Conservation (phyloP, 2,888 invertebrate genomes). For the Drosophila siamana region DNA sequence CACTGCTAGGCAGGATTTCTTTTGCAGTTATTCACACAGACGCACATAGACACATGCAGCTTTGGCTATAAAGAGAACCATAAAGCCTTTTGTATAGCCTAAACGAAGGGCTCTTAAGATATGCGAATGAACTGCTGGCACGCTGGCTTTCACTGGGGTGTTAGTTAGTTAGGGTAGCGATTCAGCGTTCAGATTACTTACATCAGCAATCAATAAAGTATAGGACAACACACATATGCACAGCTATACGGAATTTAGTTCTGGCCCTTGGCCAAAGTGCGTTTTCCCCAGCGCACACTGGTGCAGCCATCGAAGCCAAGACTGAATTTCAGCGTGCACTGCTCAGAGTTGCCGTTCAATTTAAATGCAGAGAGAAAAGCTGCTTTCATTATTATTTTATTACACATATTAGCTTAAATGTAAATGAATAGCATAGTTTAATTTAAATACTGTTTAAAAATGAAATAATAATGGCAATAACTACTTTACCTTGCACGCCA, state of each 20-base stretch:
- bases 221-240: slow-evolving; percentile 38
- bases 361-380: not conserved
- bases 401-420: not conserved
- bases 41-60: slow-evolving; percentile 17
- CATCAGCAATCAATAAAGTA: slow-evolving; percentile 76
- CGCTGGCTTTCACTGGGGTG: slow-evolving; percentile 34
- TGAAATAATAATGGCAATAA: not conserved
- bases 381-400: not conserved
- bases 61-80: not conserved
- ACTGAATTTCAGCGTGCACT: too few relatives aligned
- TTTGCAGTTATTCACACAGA: slow-evolving; percentile 28
- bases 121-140: slow-evolving; percentile 64
- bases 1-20: slow-evolving; percentile 41
- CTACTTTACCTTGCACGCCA: not conserved
- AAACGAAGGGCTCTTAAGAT: slow-evolving; percentile 60
- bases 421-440: not conserved
- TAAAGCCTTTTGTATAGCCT: slow-evolving; percentile 48
- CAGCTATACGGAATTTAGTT: slow-evolving; percentile 12
- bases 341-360: not conserved
- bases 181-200: slow-evolving; percentile 63
- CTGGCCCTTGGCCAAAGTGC: slow-evolving; percentile 68
- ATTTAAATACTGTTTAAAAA: not conserved
- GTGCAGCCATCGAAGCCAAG: not conserved
- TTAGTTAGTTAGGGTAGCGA: slow-evolving; percentile 58
- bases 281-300: slow-evolving; percentile 50